A percentile compares a stretch with the other conserved stretches of the same genome.
Conservation (phyloP, 1,140 invertebrate species). For the Goniozus legneri region DNA sequence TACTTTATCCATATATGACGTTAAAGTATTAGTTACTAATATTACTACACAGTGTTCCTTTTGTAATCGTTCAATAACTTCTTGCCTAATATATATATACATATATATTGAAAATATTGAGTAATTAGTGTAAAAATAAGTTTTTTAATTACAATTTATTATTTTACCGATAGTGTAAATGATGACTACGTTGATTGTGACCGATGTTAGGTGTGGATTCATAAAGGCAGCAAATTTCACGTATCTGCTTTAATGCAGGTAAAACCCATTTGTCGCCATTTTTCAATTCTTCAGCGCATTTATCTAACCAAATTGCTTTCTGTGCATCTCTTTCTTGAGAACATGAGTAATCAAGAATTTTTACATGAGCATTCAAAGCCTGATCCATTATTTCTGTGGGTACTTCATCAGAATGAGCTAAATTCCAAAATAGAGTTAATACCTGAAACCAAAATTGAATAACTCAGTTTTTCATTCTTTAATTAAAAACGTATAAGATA, state of each 20-base stretch:
- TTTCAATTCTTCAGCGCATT: conserved; percentile 93
- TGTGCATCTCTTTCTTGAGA: conserved; percentile 93
- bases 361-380: conserved; percentile 90
- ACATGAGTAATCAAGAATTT: conserved; percentile 97
- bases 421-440: conserved; percentile 94
- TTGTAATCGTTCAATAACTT: conserved; percentile 89
- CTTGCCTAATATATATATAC: conserved; percentile 53
- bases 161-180: conserved; percentile 63
- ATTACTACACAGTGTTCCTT: conserved; percentile 90
- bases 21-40: conserved; percentile 89
- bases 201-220: conserved; percentile 73
- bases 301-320: conserved; percentile 93
- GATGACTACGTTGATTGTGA: conserved; percentile 62
- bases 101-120: conserved; percentile 1
- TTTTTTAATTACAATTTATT: not conserved
- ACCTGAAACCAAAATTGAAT: conserved; percentile 59
- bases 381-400: conserved; percentile 98
- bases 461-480: no score
- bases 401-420: conserved; percentile 94
- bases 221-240: conserved; percentile 93
- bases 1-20: conserved; percentile 86
- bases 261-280: conserved; percentile 86
- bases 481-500: no score
- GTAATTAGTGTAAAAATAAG: not conserved
- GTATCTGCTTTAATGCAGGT: conserved; percentile 92